Conservation (phyloP, 2,113 vertebrate species). For the Tragelaphus strepsiceros region DNA sequence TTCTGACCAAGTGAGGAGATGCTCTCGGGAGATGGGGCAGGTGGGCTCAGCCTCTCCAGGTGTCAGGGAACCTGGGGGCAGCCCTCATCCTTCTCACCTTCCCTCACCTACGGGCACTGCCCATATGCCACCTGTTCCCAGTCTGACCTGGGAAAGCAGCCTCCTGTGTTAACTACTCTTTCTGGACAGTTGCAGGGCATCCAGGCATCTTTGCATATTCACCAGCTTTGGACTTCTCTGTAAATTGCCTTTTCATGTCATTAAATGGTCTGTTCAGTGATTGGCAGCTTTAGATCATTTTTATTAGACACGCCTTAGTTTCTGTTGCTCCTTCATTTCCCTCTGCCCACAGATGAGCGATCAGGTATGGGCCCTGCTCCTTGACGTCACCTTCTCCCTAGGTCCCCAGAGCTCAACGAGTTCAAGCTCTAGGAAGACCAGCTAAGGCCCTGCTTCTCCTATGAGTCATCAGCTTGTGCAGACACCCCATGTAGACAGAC, state of each 20-base stretch:
- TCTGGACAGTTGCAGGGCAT: fast-evolving
- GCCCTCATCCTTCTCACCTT: fast-evolving
- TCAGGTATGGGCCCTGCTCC: neutral
- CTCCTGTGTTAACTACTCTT: neutral
- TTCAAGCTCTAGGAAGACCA: neutral
- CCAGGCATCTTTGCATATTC: fast-evolving
- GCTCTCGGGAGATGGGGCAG: neutral
- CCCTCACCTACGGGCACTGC: neutral
- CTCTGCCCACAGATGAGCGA: neutral
- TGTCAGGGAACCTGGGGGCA: no score
- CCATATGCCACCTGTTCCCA: no score
- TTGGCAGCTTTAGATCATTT: neutral
- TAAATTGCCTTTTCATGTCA: neutral
- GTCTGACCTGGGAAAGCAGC: neutral
- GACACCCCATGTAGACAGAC: neutral
- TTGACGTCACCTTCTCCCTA: neutral
- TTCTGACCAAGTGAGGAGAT: neutral
- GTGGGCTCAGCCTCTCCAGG: neutral
- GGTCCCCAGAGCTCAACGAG: neutral
- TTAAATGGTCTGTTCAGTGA: neutral
- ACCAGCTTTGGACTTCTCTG: neutral
- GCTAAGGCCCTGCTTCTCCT: neutral
- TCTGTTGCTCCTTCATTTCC: neutral
- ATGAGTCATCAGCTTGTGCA: neutral
- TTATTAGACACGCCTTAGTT: neutral